phyloP scores from a whole-genome alignment of 2,888 invertebrate genomes.

The Oxystoma pomonae region DNA sequence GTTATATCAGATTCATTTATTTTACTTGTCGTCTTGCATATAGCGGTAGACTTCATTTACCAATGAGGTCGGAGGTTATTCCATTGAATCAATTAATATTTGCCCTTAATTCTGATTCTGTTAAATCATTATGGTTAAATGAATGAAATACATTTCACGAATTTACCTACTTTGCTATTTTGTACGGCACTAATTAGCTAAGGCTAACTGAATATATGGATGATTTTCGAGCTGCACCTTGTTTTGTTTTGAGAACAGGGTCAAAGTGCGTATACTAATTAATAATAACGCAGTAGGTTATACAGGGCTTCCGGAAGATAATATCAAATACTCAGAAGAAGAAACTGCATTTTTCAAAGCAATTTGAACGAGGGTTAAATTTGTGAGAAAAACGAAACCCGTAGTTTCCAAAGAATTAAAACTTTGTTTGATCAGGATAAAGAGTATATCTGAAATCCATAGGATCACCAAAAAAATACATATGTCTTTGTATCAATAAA shows the following conservation, averaged over 20 bases:
- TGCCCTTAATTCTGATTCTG: not conserved
- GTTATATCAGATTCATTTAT: not conserved
- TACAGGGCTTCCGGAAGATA: too few species aligned
- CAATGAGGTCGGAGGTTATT: not conserved
- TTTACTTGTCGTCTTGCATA: not conserved
- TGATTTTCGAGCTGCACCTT: not conserved
- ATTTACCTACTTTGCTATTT: not conserved
- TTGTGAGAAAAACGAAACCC: too few species aligned
- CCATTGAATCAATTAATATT: not conserved
- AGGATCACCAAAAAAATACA: too few species aligned
- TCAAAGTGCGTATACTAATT: too few species aligned
- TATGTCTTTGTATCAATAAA: too few species aligned
- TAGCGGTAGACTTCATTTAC: not conserved
- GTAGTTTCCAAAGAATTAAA: too few species aligned
- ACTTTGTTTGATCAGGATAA: too few species aligned
- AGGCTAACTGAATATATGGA: not conserved
- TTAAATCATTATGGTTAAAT: not conserved
- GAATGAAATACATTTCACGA: not conserved
- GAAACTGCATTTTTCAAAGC: too few species aligned
- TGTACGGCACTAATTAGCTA: not conserved
- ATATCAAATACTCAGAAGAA: too few species aligned
- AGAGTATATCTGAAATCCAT: too few species aligned
- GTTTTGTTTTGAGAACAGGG: not conserved
- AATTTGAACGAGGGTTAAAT: too few species aligned
- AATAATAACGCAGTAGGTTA: too few species aligned